Conservation (phyloP, 1,140 invertebrate species). For the Anoplolepis gracilipes region DNA sequence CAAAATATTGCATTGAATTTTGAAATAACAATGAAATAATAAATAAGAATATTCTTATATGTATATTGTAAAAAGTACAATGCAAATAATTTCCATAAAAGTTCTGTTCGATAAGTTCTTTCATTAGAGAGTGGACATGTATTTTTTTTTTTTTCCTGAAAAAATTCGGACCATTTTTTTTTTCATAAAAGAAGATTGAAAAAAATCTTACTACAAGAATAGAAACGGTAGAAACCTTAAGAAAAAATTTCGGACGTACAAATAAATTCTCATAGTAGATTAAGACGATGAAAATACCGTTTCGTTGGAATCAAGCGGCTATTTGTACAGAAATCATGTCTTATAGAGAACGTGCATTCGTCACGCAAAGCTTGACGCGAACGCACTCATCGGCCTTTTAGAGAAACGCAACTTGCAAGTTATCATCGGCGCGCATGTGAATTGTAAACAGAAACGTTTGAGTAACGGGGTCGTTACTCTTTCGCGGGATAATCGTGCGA, state of each 20-base stretch:
- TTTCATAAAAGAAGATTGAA: neutral
- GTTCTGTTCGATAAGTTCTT: no score
- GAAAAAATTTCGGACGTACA: neutral
- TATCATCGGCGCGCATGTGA: slow-evolving; percentile 59
- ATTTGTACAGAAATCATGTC: neutral
- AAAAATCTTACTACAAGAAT: neutral
- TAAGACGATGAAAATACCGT: slow-evolving; percentile 2
- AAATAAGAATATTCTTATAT: neutral
- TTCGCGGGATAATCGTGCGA: slow-evolving; percentile 62
- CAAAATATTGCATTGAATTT: neutral
- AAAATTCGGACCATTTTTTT: neutral
- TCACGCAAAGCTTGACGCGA: slow-evolving; percentile 8
- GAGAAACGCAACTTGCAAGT: slow-evolving; percentile 42
- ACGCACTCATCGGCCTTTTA: slow-evolving; percentile 8
- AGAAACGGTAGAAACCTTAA: neutral
- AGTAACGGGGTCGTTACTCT: slow-evolving; percentile 66
- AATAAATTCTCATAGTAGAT: neutral
- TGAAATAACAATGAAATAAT: neutral
- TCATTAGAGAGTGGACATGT: neutral
- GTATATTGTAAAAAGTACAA: neutral
- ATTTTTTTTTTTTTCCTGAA: neutral
- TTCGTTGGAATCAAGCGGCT: neutral
- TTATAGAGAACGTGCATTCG: slow-evolving; percentile 1
- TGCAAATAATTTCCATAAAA: neutral
- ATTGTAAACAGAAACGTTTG: slow-evolving; percentile 69